Base-by-base conservation (phyloP, 2,113 vertebrate genomes). In the Plestiodon gilberti region DNA sequence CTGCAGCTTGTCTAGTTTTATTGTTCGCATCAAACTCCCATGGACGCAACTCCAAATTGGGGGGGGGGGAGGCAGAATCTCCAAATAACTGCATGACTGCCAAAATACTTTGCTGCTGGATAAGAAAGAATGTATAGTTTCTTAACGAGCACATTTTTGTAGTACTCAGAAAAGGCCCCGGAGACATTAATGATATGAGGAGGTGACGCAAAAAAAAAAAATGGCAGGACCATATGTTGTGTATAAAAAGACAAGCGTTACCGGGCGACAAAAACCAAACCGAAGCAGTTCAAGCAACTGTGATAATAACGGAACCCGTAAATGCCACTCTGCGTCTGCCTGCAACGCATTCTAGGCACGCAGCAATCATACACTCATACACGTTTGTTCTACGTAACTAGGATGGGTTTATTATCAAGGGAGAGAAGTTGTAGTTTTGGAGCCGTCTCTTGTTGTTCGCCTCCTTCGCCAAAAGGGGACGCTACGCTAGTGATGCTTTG, bases 391-490 rank as follows among this genome's bases (percentile, higher is more conserved):
- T 73, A 22, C 40, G 75, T 64, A 30, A 52, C 6, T 17, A 8
- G 33, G 18, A 15, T 2, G 74, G 67, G 15, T 69, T 57, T 14
- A 67, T 40, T 25, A 40, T 81, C 80, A 33, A 40, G 52, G 81
- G 85, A 81, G 62, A 75, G n/a, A 52, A 81, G 61, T 11, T 74
- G 86, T 52, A 38, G 6, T 3, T 10, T 62, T 23, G 13, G 59
- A 15, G 35, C 30, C 9, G n/a, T 5, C 43, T 57, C 15, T 33
- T 83, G 92, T 84, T 25, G 55, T 92, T 88, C 28, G 8, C 35
- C 35, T 30, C 55, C 70, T 30, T 1, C 8, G 61, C 87, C 95
- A 88, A 91, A 81, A 95, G 94, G 89, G 91, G 91, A 86, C 92
- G 90, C 92, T 87, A 33, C 73, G 25, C 82, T 89, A 87, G 92